Evolutionary conservation across 30 jellyfish, hydroid and myxozoan genomes (phyloP).

Genomic region (Clytia hemisphaerica): DNA sequence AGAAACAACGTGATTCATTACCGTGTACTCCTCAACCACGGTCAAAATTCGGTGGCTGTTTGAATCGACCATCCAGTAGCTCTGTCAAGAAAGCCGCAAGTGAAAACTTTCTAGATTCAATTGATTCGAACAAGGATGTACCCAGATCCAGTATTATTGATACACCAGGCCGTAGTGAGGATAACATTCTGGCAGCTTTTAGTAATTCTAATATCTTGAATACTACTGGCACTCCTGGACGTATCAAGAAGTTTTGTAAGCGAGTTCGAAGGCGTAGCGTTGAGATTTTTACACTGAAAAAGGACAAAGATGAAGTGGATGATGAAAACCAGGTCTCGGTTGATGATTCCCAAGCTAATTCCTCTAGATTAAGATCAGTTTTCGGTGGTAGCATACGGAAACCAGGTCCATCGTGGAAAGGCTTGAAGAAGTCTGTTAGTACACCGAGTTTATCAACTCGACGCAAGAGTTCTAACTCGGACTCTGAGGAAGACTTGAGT

Average conservation of each 20-base stretch:
- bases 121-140: no score
- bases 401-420: not conserved
- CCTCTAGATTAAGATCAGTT: slow-evolving; percentile 1
- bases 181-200: no score
- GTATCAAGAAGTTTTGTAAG: slow-evolving; percentile 13
- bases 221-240: slow-evolving; percentile 32
- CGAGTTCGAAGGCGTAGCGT: slow-evolving; percentile 35
- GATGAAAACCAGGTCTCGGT: not conserved
- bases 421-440: slow-evolving; percentile 29
- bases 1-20: no score
- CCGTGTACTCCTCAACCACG: no score
- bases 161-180: no score
- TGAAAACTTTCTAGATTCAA: no score
- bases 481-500: not conserved
- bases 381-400: not conserved
- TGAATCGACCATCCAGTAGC: no score
- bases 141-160: no score
- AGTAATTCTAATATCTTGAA: no score
- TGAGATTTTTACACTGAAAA: slow-evolving; percentile 26
- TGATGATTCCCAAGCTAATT: not conserved
- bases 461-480: not conserved
- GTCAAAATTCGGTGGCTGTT: no score
- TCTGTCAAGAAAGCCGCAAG: no score
- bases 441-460: slow-evolving; percentile 9
- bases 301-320: slow-evolving; percentile 2